Evolutionary conservation across 1,140 invertebrate genomes (phyloP).

Genomic region (Tribolium castaneum): DNA sequence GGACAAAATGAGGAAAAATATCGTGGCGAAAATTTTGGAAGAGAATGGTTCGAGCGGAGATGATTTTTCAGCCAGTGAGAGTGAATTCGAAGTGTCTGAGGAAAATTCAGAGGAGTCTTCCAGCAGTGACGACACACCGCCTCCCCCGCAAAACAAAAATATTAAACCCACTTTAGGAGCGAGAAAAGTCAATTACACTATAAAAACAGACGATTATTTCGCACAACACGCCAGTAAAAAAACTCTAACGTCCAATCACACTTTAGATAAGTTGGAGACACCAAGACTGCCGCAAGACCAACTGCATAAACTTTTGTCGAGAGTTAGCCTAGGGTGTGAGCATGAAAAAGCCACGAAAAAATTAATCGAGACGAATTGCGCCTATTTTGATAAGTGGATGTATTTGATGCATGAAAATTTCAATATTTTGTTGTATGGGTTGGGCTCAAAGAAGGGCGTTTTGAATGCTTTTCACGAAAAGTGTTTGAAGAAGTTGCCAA

Average conservation of each 20-base stretch:
- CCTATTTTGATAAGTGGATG: slow-evolving; percentile 71
- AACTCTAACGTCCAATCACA: slow-evolving; percentile 83
- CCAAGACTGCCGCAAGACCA: slow-evolving; percentile 76
- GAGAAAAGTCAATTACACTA: slow-evolving; percentile 64
- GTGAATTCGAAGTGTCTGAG: slow-evolving; percentile 50
- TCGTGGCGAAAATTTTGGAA: background rate
- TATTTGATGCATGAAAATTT: slow-evolving; percentile 83
- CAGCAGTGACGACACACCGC: slow-evolving; percentile 7
- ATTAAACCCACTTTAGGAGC: too few relatives aligned
- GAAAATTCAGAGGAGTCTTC: slow-evolving; percentile 41
- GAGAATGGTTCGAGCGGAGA: slow-evolving; percentile 42
- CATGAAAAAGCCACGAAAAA: slow-evolving; percentile 69
- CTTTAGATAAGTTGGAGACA: slow-evolving; percentile 80
- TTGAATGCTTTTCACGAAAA: slow-evolving; percentile 81
- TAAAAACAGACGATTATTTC: slow-evolving; percentile 75
- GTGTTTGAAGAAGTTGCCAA: slow-evolving; percentile 74
- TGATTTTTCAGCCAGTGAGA: slow-evolving; percentile 52
- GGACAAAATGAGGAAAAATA: slow-evolving; percentile 46
- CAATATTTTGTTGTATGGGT: slow-evolving; percentile 86
- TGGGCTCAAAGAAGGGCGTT: slow-evolving; percentile 88
- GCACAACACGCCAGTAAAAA: slow-evolving; percentile 71
- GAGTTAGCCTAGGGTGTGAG: slow-evolving; percentile 67
- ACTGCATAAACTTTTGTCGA: slow-evolving; percentile 70
- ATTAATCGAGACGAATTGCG: slow-evolving; percentile 67
- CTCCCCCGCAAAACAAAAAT: too few relatives aligned